phyloP scores from a whole-genome alignment of 2,113 vertebrate genomes.

The Sapajus apella region DNA sequence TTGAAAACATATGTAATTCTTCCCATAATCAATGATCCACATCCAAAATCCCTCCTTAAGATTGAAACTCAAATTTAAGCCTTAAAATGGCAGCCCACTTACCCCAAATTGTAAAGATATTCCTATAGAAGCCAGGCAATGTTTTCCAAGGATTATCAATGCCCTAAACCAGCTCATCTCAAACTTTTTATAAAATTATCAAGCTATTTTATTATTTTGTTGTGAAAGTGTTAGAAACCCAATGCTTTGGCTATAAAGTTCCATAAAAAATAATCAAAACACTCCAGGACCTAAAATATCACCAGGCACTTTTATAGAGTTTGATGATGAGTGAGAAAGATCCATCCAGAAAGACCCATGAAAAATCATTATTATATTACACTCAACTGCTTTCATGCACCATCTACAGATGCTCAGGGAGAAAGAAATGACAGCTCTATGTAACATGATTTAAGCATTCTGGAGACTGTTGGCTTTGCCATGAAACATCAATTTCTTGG shows the following conservation, averaged over 20 bases:
- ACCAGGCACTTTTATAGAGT: background rate
- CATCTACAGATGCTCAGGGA: background rate
- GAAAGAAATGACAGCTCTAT: background rate
- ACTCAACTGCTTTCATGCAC: background rate
- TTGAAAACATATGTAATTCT: fast-evolving
- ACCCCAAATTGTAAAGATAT: background rate
- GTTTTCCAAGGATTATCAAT: background rate
- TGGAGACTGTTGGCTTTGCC: background rate
- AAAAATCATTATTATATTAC: conserved; percentile 14
- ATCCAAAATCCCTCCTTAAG: background rate
- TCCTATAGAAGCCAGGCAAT: background rate
- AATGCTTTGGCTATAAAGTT: background rate
- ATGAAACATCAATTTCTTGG: conserved; percentile 14
- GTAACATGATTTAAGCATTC: background rate
- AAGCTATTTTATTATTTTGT: background rate
- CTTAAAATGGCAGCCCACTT: background rate
- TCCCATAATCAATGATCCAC: background rate
- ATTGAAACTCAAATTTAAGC: background rate
- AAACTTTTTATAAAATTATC: background rate
- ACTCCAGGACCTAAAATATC: background rate
- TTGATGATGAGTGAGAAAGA: background rate
- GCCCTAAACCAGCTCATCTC: background rate
- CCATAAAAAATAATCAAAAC: background rate
- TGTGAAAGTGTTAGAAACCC: background rate
- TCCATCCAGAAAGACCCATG: background rate